Evolutionary conservation across 2,113 vertebrate genomes (phyloP).

Genomic region (Hippocampus zosterae): DNA sequence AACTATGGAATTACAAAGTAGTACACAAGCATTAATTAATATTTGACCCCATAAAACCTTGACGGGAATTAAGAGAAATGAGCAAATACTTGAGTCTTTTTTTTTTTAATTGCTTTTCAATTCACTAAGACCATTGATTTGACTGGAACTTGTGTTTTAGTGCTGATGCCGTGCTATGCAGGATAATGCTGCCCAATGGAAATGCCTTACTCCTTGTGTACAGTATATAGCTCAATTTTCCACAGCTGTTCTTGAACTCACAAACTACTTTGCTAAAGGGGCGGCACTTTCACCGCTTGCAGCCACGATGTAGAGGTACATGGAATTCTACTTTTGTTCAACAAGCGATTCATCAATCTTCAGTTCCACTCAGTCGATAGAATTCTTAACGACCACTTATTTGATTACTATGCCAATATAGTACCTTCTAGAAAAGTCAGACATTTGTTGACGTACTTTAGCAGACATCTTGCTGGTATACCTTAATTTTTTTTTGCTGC

Average conservation of each 20-base stretch:
- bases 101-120: no score
- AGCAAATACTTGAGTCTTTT: no score
- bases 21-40: slow-evolving; percentile 34
- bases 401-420: slow-evolving; percentile 11
- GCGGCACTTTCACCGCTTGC: neutral
- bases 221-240: neutral
- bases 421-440: slow-evolving; percentile 40
- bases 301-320: neutral
- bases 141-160: neutral
- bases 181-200: neutral
- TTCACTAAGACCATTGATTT: no score
- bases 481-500: slow-evolving; percentile 21
- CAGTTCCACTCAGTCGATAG: neutral
- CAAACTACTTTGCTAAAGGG: neutral
- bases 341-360: neutral
- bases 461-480: slow-evolving; percentile 41
- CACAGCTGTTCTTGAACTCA: neutral
- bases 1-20: neutral
- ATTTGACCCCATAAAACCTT: neutral
- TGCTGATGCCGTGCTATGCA: neutral
- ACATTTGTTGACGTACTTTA: slow-evolving; percentile 30
- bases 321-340: neutral
- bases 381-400: neutral
- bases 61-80: neutral
- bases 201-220: neutral